Base-by-base conservation (phyloP, 2,888 invertebrate species). In the Furcula furcula region DNA sequence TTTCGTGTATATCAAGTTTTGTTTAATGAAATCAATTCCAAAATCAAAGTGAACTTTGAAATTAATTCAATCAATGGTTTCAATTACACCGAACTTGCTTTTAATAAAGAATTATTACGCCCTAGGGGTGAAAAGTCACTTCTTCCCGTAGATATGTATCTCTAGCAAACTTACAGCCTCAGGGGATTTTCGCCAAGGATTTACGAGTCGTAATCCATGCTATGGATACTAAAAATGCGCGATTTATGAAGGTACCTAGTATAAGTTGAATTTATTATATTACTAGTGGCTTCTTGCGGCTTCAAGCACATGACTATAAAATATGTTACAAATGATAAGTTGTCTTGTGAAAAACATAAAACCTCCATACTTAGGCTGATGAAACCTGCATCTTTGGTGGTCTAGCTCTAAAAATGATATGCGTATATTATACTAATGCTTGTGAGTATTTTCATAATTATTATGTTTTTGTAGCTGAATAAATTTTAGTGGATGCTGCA, bases 131-230 rank as follows among this genome's bases (percentile, higher is more conserved):
- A 21, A 2, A 19, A 11, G 28, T 20, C 28, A 33, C 27, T 14
- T 26, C 7, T n/a, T 36, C 25, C 7, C 26, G 15, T 44, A 37
- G 32, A 42, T 40, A 42, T 41, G 32, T 43, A 41, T 36, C 30
- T 30, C 16, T 20, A 31, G 29, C 20, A 12, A 13, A 1, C 7
- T 12, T 31, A 29, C 31, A 30, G 31, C 40, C 45, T 25, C 16
- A 14, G 42, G 40, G 55, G 48, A 45, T 48, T 55, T 34, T 14
- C 40, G 42, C 31, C 19, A 34, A 39, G 50, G 44, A 53, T 57
- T 54, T 55, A 55, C 34, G 57, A 46, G 31, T 56, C 34, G 36
- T 53, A 42, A 49, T 45, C 45, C 44, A 47, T 49, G 40, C 40
- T 43, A 34, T 42, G 34, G 50, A 37, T 36, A 34, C 46, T 55